Conservation (phyloP, 2,113 vertebrate genomes). For the Otus sunia region DNA sequence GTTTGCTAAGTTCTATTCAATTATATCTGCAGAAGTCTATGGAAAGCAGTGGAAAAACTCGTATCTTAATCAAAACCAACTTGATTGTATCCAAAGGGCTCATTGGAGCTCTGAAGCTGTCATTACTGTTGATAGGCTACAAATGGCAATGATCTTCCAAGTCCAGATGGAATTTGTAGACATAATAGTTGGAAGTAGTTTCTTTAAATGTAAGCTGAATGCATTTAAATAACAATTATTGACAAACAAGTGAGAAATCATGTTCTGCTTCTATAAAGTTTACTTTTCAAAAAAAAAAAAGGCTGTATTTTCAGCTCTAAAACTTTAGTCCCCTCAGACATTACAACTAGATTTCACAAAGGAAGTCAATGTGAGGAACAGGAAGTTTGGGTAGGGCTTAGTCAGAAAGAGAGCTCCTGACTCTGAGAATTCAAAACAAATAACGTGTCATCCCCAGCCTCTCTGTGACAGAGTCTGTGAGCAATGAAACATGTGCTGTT, state of each 20-base stretch:
- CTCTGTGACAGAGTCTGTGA: neutral
- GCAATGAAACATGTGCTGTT: neutral
- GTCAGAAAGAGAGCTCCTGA: slow-evolving; percentile 19
- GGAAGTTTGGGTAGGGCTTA: slow-evolving; percentile 35
- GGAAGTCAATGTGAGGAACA: neutral
- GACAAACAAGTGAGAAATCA: neutral
- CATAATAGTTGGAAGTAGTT: neutral
- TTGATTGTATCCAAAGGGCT: neutral
- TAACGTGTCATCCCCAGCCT: neutral
- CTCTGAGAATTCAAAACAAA: neutral
- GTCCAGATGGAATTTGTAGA: neutral
- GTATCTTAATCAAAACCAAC: neutral
- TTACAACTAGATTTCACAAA: neutral
- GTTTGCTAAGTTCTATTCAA: neutral
- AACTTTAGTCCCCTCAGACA: neutral
- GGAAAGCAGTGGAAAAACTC: neutral
- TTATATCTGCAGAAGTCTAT: neutral
- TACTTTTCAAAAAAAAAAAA: neutral
- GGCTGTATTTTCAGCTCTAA: neutral
- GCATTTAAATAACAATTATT: neutral
- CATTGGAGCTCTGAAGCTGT: neutral
- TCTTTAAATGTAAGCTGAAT: neutral
- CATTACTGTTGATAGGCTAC: neutral
- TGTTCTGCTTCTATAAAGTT: neutral
- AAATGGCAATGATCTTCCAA: neutral